Percentiles rank a stretch among this genome's conserved stretches.
phyloP scores from a whole-genome alignment of 2,113 vertebrate genomes.

The Bettongia penicillata region DNA sequence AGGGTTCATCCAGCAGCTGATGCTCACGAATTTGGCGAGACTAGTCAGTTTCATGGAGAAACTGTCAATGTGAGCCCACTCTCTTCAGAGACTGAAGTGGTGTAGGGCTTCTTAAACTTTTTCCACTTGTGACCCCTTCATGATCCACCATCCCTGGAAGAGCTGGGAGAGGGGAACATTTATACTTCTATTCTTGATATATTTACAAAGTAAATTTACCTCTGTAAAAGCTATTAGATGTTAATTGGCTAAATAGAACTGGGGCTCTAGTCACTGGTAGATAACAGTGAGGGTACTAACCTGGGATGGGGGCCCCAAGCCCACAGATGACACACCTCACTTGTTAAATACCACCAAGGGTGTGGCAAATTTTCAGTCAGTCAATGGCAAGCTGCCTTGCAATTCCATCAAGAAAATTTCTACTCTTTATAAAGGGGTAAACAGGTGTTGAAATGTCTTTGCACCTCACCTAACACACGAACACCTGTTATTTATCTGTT shows the following conservation, averaged over 20 bases:
- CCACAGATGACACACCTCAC: not conserved
- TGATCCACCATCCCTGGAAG: not conserved
- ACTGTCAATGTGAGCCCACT: not conserved
- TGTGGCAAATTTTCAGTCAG: not conserved
- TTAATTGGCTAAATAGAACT: not conserved
- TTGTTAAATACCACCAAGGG: not conserved
- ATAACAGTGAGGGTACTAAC: not conserved
- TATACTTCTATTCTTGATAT: not conserved
- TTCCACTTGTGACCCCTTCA: no score
- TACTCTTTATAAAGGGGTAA: not conserved
- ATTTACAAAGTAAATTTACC: not conserved
- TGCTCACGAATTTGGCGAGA: not conserved
- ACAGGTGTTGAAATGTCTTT: not conserved
- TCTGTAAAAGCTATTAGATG: not conserved
- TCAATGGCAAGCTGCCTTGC: not conserved
- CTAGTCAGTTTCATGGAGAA: not conserved
- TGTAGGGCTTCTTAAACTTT: no score
- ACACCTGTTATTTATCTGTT: not conserved
- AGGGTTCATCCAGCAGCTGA: not conserved
- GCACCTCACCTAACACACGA: not conserved
- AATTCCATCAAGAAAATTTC: not conserved
- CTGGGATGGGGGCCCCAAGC: not conserved
- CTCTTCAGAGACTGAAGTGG: not conserved
- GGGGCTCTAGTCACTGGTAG: not conserved
- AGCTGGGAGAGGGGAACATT: no score